A percentile compares a stretch with the other conserved stretches of the same genome.
These are phyloP conservation scores for Tinea trinotella DNA, from an alignment of 2,888 invertebrate genomes.

Conservation along the genomic window DNA sequence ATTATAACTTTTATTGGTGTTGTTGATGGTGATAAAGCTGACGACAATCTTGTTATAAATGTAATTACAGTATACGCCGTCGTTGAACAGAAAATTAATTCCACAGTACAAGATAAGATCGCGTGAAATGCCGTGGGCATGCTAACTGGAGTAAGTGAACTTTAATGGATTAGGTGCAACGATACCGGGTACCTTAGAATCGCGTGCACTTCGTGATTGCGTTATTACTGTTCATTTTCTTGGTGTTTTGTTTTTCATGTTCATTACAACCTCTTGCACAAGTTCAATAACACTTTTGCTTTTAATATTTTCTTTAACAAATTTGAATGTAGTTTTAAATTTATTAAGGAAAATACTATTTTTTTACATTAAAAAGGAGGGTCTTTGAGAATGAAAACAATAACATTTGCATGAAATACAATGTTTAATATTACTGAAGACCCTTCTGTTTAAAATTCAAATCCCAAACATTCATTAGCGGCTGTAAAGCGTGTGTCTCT, in stretches of 20 bases:
- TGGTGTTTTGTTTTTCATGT: neutral
- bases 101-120: constrained; percentile 2
- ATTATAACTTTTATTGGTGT: neutral
- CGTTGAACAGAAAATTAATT: neutral
- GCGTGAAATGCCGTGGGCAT: constrained; percentile 14
- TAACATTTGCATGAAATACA: neutral
- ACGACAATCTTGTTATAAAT: neutral
- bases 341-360: too few species aligned
- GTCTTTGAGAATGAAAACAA: neutral
- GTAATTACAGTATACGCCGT: neutral
- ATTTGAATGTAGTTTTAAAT: neutral
- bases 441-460: constrained; percentile 6
- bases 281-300: neutral
- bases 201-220: constrained; percentile 11
- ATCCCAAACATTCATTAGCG: neutral
- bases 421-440: neutral
- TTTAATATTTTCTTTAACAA: too few species aligned
- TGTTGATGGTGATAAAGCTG: neutral
- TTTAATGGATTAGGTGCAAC: constrained; percentile 16
- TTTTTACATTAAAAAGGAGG: neutral
- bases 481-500: neutral
- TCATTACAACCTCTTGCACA: neutral
- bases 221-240: constrained; percentile 1
- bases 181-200: constrained; percentile 6
- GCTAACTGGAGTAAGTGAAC: constrained; percentile 18